Conservation (phyloP, 2,888 invertebrate genomes). For the Pyrgus malvae region DNA sequence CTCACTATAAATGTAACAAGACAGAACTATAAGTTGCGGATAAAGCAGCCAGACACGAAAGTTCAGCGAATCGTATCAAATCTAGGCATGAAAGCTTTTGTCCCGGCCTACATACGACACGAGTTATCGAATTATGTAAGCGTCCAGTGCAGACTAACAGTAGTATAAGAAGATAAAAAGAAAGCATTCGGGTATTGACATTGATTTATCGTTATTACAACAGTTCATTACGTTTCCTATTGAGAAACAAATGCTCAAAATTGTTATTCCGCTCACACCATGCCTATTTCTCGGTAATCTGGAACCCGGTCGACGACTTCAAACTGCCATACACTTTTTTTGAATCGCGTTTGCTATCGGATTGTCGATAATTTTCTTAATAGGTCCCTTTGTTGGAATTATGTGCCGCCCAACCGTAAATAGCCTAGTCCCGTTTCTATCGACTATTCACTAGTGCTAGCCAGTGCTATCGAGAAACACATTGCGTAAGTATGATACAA, state of each 20-base stretch:
- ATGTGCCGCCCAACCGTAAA: slow-evolving; percentile 26
- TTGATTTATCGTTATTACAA: slow-evolving; percentile 19
- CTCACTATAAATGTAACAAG: slow-evolving; percentile 21
- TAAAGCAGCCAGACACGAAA: slow-evolving; percentile 14
- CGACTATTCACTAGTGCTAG: background rate
- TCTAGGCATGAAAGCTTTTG: slow-evolving; percentile 14
- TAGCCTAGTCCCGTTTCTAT: slow-evolving; percentile 18
- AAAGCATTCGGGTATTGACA: background rate
- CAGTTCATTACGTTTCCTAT: slow-evolving; percentile 19
- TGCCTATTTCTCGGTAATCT: slow-evolving; percentile 22
- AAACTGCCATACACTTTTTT: slow-evolving; percentile 23
- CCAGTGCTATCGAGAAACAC: slow-evolving; percentile 4
- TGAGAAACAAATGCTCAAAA: slow-evolving; percentile 19
- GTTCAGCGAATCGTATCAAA: slow-evolving; percentile 10
- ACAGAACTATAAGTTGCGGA: slow-evolving; percentile 22
- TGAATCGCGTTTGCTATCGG: slow-evolving; percentile 26
- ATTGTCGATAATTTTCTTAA: slow-evolving; percentile 28
- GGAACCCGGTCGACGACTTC: slow-evolving; percentile 18
- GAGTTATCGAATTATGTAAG: slow-evolving; percentile 5
- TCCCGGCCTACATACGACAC: background rate
- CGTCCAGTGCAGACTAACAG: background rate
- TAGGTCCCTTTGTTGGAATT: slow-evolving; percentile 27
- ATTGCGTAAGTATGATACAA: no score
- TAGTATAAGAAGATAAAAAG: background rate
- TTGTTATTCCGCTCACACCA: slow-evolving; percentile 13